Evolutionary conservation across 2,113 vertebrate genomes (phyloP), one percentile per base, ranked within the genome.

Genomic region (Ifrita kowaldi): DNA sequence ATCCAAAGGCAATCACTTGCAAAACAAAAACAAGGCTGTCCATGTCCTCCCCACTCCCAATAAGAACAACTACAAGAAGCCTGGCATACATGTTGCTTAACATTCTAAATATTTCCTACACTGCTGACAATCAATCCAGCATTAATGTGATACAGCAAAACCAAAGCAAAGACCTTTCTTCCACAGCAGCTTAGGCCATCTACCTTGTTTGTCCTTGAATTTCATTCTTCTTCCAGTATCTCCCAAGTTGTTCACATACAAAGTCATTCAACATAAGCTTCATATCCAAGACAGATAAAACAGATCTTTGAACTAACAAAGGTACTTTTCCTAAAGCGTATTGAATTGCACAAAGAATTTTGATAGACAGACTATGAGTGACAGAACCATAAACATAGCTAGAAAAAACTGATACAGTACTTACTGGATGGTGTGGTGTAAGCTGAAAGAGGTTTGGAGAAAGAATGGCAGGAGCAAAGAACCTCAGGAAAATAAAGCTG

Each of bases 391-490:
- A 79, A 35, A 56, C 11, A 42, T 0, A 56, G 27, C 11, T 57
- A 69, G 23, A 84, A 77, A 76, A 90, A 63, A 8, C 0, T 7
- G 27, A 74, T 68, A 65, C 2, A 35, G 32, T 73, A 98, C 99
- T 99, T 97, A 99, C 99, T 10, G 99, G 99, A 96, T 99, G 99
- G 94, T 99, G 99, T 6, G 98, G 99, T 11, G 98, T 98, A 89
- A 99, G 98, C 76, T 99, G 99, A 97, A 99, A 99, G 79, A 99
- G 98, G 95, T 99, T 99, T 28, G 99, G 99, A 49, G 99, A 99
- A 49, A 99, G 98, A 95, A 99, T 99, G 67, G 99, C 99, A 15
- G 99, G 99, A 44, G 99, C 99, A 21, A 99, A 99, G 98, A 99
- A 99, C 47, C 99, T 98, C 96, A 99, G 98, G 97, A 99, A 99